Evolutionary conservation across 1,140 invertebrate species (phyloP), one percentile per base, ranked within the genome.

Genomic region (Trichonephila clavata): DNA sequence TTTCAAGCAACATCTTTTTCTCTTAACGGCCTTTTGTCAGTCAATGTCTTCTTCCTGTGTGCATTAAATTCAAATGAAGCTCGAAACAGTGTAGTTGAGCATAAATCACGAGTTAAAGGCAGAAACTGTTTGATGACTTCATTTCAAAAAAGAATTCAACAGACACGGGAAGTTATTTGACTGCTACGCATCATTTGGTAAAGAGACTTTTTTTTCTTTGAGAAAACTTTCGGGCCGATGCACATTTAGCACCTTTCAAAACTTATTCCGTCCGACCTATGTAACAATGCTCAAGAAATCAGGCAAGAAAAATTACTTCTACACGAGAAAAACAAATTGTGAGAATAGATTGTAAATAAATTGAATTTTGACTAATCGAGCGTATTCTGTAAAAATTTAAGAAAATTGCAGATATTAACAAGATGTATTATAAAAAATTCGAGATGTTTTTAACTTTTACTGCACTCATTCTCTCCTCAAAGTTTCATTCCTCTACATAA

Each of bases 51-150:
- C 71, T 77, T 39, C 16, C 27, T 27, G 32, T 77, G 71, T 77
- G 27, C 18, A 77, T 77, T 32, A 77, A 77, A 77, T 77, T 77
- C 71, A 77, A 77, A 77, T 77, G 71, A 77, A 77, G 27, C 71
- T 39, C 71, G 27, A 77, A 77, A 32, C 18, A 18, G 27, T 20
- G 71, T 39, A 39, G 27, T 77, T 77, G 24, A 39, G 32, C 71
- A 77, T 77, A 77, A 77, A 77, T 77, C 71, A 39, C 71, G 14
- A 39, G 16, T 18, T 18, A 77, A 32, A 5, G 63, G 65, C 65
- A 68, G 24, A 24, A 68, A 68, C 65, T 24, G 21, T 68, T 68
- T 68, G 65, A 68, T 27, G 65, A 68, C 65, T 68, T 68, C 65
- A 68, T 68, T 68, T 50, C 14, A 77, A 77, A 39, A 77, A 77